These are phyloP conservation scores for Artibeus jamaicensis DNA, from an alignment of 2,797 vertebrate genomes.

Conservation along the genomic window DNA sequence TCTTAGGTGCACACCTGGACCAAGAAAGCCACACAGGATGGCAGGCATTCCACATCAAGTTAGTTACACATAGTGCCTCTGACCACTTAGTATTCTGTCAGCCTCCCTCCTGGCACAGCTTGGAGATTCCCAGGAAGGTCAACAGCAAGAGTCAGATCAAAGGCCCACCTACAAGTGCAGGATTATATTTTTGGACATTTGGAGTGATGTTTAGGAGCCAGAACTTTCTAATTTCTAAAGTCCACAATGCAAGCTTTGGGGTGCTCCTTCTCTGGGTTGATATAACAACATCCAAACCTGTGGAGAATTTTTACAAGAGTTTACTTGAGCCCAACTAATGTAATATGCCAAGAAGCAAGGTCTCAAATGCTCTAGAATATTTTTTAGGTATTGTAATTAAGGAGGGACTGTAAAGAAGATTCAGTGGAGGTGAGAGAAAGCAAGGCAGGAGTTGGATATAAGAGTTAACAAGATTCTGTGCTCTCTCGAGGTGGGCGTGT, in stretches of 20 bases:
- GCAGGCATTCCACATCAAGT: neutral
- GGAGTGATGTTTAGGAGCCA: neutral
- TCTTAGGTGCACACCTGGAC: neutral
- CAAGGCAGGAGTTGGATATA: neutral
- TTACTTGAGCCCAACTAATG: neutral
- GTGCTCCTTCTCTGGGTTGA: neutral
- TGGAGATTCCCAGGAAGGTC: neutral
- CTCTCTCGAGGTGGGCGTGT: neutral
- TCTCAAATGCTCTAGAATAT: neutral
- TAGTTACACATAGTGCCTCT: neutral
- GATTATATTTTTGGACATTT: neutral
- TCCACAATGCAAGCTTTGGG: neutral
- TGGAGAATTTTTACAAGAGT: neutral
- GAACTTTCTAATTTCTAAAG: neutral
- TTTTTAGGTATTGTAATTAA: neutral
- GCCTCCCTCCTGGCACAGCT: neutral
- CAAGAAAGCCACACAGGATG: neutral
- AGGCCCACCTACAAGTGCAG: neutral
- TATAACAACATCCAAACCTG: neutral
- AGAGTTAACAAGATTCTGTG: neutral
- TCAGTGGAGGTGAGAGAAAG: neutral
- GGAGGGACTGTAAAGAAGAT: neutral
- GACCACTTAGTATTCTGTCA: neutral
- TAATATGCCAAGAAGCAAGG: neutral
- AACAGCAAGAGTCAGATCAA: neutral